Evolutionary conservation across 2,888 invertebrate genomes (phyloP), one percentile per base, ranked within the genome.

Genomic region (Pheosia tremula): DNA sequence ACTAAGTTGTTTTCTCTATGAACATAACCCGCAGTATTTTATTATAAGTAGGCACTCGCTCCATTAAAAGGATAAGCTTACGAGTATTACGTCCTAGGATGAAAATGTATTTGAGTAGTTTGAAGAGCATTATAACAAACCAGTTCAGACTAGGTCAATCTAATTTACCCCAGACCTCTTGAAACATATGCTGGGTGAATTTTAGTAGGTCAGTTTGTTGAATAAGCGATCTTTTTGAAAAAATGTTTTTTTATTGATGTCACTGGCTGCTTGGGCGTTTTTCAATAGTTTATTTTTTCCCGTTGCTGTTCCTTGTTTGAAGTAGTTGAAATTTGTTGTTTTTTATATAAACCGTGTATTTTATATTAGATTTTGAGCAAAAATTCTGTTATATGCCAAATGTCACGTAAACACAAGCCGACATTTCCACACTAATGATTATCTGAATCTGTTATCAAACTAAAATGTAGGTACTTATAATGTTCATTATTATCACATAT

Each of bases 401-500:
- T 9, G 36, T 53, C 52, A 53, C 52, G 52, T 53, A 53, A 50
- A 24, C 52, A 50, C 13, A 4, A 5, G 5, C 3, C 9, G 3
- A 8, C 45, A 11, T 50, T 47, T 47, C 47, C 47, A 50, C 13
- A 13, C 5, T 2, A 13, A 11, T 45, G 4, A 13, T 24, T 50
- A 50, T 50, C 49, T 50, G 49, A 50, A 50, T 50, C 52, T 53
- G 36, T 53, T 53, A 53, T 53, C 52, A 36, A 37, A 37, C 24
- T 45, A 2, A 45, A 9, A 45, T 45, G 9, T 45, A 45, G 9
- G 7, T 10, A 45, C 5, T 1, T 41, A 7, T 45, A 45, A 45
- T 45, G 41, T 41, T 41, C 8, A 11, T 5, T 45, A 45, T 45
- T 45, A 45, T 45, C 45, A 10, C 10, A 3, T 10, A 2, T 24